phyloP scores from a whole-genome alignment of 2,888 invertebrate species.

The Microctonus aethiopoides region DNA sequence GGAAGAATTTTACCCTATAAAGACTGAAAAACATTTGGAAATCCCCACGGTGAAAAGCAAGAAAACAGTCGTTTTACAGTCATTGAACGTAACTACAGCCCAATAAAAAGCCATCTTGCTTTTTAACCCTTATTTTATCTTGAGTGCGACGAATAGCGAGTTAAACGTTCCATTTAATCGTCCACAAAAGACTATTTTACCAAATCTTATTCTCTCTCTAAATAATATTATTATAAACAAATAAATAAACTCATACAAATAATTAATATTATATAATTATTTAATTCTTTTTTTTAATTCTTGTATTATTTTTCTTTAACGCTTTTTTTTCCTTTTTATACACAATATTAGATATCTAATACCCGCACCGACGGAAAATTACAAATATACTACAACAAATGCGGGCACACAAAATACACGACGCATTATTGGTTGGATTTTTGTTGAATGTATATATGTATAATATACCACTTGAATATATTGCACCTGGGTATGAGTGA shows the following conservation, averaged over 20 bases:
- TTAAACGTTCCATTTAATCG: slow-evolving; percentile 59
- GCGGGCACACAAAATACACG: slow-evolving; percentile 15
- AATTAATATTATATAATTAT: too few species aligned
- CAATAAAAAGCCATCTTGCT: slow-evolving; percentile 66
- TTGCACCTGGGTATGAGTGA: slow-evolving; percentile 38
- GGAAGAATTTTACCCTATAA: slow-evolving; percentile 23
- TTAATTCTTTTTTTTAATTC: too few species aligned
- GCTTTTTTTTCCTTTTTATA: not conserved
- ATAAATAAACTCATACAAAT: too few species aligned
- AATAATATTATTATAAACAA: not conserved
- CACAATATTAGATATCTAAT: not conserved
- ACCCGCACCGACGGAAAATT: not conserved
- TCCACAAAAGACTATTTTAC: not conserved
- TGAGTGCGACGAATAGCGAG: slow-evolving; percentile 21
- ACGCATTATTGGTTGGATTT: not conserved
- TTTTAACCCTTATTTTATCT: slow-evolving; percentile 59
- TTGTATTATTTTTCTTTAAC: not conserved
- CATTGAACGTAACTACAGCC: slow-evolving; percentile 63
- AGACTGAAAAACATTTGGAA: slow-evolving; percentile 22
- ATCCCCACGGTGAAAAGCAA: slow-evolving; percentile 25
- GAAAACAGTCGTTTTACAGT: slow-evolving; percentile 62
- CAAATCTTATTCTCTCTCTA: not conserved
- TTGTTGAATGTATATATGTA: not conserved
- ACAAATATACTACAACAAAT: slow-evolving; percentile 20
- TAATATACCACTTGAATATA: not conserved